Evolutionary conservation across 2,113 vertebrate genomes (phyloP), one percentile per base, ranked within the genome.

Genomic region (Arvicanthis niloticus): DNA sequence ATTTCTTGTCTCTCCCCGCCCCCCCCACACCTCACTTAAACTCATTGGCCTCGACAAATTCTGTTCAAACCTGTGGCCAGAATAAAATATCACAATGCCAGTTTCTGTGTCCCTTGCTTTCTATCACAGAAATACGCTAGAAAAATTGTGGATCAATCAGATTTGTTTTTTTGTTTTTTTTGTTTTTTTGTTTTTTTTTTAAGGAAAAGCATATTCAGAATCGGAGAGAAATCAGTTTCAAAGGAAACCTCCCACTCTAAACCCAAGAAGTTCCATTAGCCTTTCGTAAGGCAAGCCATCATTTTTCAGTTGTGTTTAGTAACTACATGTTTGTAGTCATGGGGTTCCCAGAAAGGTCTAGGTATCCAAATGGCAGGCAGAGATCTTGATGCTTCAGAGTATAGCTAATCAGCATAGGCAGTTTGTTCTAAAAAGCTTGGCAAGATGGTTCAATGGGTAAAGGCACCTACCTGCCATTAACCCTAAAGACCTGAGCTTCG

Each of bases 221-320:
- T 29, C 16, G 45, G 75, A 94, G 70, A 96, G 56, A 96, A 93
- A 45, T 87, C 89, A 24, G 86, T 96, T 95, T 89, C 80, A 94
- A 94, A 92, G n/a, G 88, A 93, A 62, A 53, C 48, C 40, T 97
- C 31, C 78, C n/a, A 60, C 62, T 85, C 7, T 82, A 67, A 94
- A 91, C 65, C 42, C 26, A 75, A 91, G 81, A 89, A 58, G 51
- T 22, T 65, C 76, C 51, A 29, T 72, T 75, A 95, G 75, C 68
- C 37, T 88, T 92, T 37, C 34, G 22, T 65, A 78, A 81, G 96
- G 81, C 65, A 72, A 26, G 15, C n/a, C 93, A 37, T 62, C 53
- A 3, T 53, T 58, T 67, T 92, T 76, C 58, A 80, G 75, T 58
- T 76, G 78, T 31, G 15, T 87, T 87, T 76, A 84, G 1, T 58